Percentiles rank a stretch among this genome's conserved stretches.
These are phyloP conservation scores for Coptodon bakossiorum DNA, from an alignment of 2,113 vertebrate species.

Conservation along the genomic window DNA sequence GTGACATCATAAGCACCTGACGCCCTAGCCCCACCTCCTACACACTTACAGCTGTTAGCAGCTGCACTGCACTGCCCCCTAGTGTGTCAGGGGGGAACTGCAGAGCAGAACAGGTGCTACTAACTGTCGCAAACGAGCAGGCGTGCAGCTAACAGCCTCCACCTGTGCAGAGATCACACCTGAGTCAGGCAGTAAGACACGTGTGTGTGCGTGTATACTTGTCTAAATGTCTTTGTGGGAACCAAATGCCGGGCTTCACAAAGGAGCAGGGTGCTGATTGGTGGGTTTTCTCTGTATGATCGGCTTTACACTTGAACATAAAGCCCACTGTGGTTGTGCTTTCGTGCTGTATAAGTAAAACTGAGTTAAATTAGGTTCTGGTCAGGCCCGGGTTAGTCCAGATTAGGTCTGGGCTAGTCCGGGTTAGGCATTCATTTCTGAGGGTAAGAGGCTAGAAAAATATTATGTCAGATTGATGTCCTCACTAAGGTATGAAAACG, in stretches of 20 bases:
- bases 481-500: accelerated
- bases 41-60: background rate
- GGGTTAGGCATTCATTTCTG: background rate
- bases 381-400: background rate
- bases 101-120: background rate
- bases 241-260: background rate
- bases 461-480: background rate
- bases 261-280: background rate
- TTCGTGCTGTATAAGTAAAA: background rate
- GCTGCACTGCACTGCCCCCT: background rate
- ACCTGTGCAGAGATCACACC: background rate
- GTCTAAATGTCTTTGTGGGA: background rate
- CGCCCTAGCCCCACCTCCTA: background rate
- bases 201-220: background rate
- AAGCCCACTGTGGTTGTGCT: background rate
- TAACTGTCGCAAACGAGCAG: background rate
- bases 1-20: background rate
- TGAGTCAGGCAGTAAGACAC: background rate
- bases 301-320: background rate
- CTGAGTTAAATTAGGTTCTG: background rate
- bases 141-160: too few relatives aligned
- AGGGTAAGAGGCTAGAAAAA: background rate
- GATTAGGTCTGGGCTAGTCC: background rate
- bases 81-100: background rate
- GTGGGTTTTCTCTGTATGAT: background rate